These are phyloP conservation scores for Epinephelus coioides DNA, from an alignment of 2,797 vertebrate genomes.

Conservation along the genomic window DNA sequence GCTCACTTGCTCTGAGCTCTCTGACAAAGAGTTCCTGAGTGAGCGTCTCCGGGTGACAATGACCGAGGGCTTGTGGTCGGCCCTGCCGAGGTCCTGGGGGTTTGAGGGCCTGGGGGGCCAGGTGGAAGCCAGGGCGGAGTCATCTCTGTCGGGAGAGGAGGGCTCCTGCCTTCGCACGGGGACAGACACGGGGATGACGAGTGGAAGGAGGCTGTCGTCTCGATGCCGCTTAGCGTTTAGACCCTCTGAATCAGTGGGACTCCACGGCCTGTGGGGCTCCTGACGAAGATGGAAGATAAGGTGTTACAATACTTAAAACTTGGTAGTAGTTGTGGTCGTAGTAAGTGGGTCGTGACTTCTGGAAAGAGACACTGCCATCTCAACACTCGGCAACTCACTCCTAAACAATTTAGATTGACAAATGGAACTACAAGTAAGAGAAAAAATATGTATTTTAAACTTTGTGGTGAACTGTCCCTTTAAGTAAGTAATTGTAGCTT, in stretches of 20 bases:
- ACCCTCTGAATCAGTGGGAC: conserved; percentile 76
- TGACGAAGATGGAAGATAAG: conserved; percentile 17
- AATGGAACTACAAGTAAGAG: no score
- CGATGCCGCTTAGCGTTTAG: conserved; percentile 86
- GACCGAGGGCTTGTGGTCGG: conserved; percentile 93
- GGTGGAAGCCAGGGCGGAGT: conserved; percentile 77
- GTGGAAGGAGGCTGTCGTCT: conserved; percentile 92
- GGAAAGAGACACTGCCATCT: no score
- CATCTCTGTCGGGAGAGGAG: conserved; percentile 83
- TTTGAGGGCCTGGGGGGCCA: conserved; percentile 78
- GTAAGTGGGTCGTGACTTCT: no score
- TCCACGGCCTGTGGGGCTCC: conserved; percentile 85
- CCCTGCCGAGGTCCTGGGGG: conserved; percentile 79
- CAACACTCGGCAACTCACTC: no score
- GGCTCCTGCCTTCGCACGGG: conserved; percentile 90
- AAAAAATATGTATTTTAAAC: no score
- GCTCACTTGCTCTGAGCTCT: conserved; percentile 90
- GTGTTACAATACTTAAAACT: background rate
- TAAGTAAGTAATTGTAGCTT: background rate
- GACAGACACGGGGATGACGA: conserved; percentile 97
- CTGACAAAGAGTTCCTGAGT: conserved; percentile 88
- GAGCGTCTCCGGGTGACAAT: conserved; percentile 94
- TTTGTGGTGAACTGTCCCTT: no score
- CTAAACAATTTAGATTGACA: no score
- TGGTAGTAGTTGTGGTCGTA: no score